A percentile compares a stretch with the other conserved stretches of the same genome.
These are phyloP conservation scores for Halcyon leucocephala DNA, from an alignment of 2,797 vertebrate genomes.

Conservation along the genomic window DNA sequence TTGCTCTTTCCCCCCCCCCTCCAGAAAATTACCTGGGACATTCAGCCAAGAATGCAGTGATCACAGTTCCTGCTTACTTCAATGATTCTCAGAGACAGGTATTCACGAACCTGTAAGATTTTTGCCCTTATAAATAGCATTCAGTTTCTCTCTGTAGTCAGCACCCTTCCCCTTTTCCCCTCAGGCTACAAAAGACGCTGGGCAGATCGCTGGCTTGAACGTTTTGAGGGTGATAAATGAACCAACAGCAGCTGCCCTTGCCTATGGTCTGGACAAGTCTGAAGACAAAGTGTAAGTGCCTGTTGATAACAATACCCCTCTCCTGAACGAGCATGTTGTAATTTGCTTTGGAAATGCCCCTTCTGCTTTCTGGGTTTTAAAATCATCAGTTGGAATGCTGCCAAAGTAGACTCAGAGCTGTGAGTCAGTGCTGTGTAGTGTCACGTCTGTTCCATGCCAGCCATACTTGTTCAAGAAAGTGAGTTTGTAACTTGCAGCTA, in stretches of 20 bases:
- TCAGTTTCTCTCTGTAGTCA: not conserved
- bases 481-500: not conserved
- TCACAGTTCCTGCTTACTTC: slow-evolving; percentile 98
- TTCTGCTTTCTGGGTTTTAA: not conserved
- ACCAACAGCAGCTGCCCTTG: slow-evolving; percentile 95
- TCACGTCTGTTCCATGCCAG: not conserved
- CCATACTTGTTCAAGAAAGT: not conserved
- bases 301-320: not conserved
- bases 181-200: slow-evolving; percentile 98
- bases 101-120: not conserved
- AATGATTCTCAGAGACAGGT: slow-evolving; percentile 99
- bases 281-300: slow-evolving; percentile 94
- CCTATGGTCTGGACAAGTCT: slow-evolving; percentile 96
- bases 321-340: not conserved
- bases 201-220: slow-evolving; percentile 94
- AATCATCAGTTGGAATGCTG: not conserved
- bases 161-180: not conserved
- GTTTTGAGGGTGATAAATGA: slow-evolving; percentile 98
- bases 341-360: not conserved
- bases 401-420: not conserved
- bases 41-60: slow-evolving; percentile 92
- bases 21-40: slow-evolving; percentile 94
- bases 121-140: accelerated
- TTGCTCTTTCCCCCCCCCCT: not conserved
- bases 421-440: not conserved